phyloP scores from a whole-genome alignment of 2,113 vertebrate species.

The Mustelus asterias region DNA sequence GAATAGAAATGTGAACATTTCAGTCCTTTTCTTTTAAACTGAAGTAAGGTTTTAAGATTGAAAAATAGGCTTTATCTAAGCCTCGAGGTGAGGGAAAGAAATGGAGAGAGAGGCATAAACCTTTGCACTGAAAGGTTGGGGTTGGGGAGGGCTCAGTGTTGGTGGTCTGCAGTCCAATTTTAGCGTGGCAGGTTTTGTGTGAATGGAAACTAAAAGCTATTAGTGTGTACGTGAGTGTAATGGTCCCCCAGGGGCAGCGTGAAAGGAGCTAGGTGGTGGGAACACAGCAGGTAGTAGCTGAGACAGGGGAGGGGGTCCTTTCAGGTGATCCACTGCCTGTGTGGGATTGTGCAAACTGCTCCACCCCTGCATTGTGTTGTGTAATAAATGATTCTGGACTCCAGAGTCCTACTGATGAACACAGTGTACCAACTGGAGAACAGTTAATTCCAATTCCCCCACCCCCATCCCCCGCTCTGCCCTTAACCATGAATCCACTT shows the following conservation, averaged over 20 bases:
- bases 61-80: constrained; percentile 9
- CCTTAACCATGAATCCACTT: constrained; percentile 2
- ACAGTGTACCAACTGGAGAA: constrained; percentile 26
- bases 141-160: constrained; percentile 30
- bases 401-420: background rate
- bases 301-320: background rate
- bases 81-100: constrained; percentile 1
- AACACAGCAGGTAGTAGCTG: constrained; percentile 40
- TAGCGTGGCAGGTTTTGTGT: constrained; percentile 16
- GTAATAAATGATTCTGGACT: constrained; percentile 29
- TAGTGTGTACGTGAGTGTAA: constrained; percentile 36
- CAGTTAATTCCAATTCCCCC: constrained; percentile 8
- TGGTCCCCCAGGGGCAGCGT: constrained; percentile 37
- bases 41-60: constrained; percentile 18
- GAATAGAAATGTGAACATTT: constrained; percentile 21
- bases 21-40: background rate
- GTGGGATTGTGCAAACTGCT: constrained; percentile 27
- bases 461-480: background rate
- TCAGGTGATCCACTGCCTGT: constrained; percentile 36
- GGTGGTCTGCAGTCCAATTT: constrained; percentile 32
- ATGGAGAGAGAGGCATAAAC: background rate
- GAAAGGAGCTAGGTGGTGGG: constrained; percentile 41
- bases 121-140: constrained; percentile 2
- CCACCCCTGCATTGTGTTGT: constrained; percentile 20
- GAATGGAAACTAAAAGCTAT: constrained; percentile 42